A percentile compares a stretch with the other conserved stretches of the same genome.
Evolutionary conservation across 2,113 vertebrate genomes (phyloP).

Genomic region (Todiramphus chloris): DNA sequence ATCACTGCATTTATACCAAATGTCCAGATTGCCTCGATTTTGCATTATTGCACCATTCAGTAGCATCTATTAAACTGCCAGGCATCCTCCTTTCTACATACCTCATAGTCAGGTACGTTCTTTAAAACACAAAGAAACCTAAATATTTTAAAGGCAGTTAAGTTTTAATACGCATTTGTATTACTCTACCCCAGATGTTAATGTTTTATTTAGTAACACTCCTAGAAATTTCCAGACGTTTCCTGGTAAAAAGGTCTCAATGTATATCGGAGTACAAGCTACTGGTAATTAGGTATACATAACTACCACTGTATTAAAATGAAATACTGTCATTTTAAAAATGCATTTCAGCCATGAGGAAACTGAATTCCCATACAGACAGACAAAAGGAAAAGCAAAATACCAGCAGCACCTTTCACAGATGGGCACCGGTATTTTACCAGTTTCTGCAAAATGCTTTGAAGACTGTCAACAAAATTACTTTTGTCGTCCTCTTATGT

Average conservation of each 20-base stretch:
- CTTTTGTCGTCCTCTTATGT: not conserved
- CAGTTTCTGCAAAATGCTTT: not conserved
- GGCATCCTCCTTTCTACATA: not conserved
- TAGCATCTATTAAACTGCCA: not conserved
- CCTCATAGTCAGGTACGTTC: rapidly evolving
- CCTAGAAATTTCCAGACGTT: not conserved
- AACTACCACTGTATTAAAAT: not conserved
- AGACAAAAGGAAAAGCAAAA: not conserved
- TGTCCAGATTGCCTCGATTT: not conserved
- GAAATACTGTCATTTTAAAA: not conserved
- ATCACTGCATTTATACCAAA: not conserved
- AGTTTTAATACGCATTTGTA: not conserved
- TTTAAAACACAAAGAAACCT: not conserved
- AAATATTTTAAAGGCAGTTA: not conserved
- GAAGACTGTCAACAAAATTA: not conserved
- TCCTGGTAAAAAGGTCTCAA: not conserved
- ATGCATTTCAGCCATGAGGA: not conserved
- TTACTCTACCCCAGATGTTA: not conserved
- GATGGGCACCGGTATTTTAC: not conserved
- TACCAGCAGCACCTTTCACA: not conserved
- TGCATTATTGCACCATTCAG: not conserved
- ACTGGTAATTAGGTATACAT: not conserved
- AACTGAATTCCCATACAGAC: not conserved
- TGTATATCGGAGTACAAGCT: not conserved
- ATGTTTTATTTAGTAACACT: not conserved